Conservation (phyloP, 2,113 vertebrate species). For the Notarius quadriscutis region DNA sequence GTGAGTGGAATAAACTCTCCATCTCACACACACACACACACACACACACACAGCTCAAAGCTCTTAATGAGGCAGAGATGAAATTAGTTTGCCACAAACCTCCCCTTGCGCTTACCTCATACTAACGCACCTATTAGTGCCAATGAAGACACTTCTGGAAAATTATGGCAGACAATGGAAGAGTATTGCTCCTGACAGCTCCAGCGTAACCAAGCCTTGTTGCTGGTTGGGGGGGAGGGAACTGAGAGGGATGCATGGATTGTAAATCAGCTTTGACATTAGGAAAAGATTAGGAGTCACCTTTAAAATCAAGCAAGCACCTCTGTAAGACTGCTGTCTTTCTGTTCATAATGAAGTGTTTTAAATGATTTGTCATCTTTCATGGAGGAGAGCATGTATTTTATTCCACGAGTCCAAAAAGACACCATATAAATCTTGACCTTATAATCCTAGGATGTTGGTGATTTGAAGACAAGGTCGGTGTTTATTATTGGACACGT, state of each 20-base stretch:
- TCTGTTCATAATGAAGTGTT: neutral
- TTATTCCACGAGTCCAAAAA: neutral
- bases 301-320: conserved; percentile 28
- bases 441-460: neutral
- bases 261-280: conserved; percentile 41
- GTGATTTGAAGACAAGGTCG: neutral
- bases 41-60: conserved; percentile 27
- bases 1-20: conserved; percentile 4
- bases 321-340: conserved; percentile 3
- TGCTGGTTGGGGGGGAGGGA: neutral
- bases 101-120: conserved; percentile 27
- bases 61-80: conserved; percentile 52
- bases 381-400: neutral
- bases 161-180: conserved; percentile 39
- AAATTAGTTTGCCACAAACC: conserved; percentile 42
- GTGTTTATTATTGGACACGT: conserved; percentile 19
- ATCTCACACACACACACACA: neutral
- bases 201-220: neutral
- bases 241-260: neutral
- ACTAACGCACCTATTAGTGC: conserved; percentile 41
- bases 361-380: neutral
- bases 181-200: conserved; percentile 34
- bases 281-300: conserved; percentile 33
- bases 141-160: conserved; percentile 41
- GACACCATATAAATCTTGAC: neutral